Percentiles rank a stretch among this genome's conserved stretches.
These are phyloP conservation scores for Siderastrea siderea DNA, from an alignment of 92 coral and sea anemone species.

Conservation along the genomic window DNA sequence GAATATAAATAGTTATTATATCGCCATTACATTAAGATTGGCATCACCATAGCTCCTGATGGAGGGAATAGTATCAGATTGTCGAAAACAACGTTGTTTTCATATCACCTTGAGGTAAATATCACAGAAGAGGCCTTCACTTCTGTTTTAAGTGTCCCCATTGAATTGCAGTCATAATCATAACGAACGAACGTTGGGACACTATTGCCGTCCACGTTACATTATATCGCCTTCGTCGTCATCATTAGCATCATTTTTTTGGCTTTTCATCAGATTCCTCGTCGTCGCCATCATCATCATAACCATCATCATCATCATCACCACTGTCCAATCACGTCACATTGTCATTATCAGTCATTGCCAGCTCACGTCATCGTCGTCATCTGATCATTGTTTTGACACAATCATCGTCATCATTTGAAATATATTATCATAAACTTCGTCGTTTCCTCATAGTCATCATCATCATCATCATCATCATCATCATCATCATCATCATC, in stretches of 20 bases:
- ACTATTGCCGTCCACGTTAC: background rate
- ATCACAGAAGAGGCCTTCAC: no score
- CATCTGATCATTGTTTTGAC: no score
- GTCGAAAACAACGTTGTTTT: background rate
- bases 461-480: background rate
- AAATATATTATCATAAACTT: background rate
- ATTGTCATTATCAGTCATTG: no score
- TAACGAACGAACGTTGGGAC: background rate
- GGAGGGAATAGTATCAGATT: background rate
- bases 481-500: background rate
- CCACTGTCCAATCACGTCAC: background rate
- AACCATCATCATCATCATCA: slow-evolving; percentile 5
- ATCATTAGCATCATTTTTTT: background rate
- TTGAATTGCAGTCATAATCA: background rate
- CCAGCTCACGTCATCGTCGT: no score
- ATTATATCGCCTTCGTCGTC: background rate
- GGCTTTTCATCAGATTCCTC: background rate
- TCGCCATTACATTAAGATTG: no score
- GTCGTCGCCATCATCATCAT: background rate
- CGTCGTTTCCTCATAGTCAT: background rate
- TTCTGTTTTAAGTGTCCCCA: background rate
- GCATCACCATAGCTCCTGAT: no score
- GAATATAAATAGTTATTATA: background rate
- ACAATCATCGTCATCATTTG: background rate
- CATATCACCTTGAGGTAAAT: no score